Conservation (phyloP, 2,113 vertebrate genomes). For the Pachyramphus minor region DNA sequence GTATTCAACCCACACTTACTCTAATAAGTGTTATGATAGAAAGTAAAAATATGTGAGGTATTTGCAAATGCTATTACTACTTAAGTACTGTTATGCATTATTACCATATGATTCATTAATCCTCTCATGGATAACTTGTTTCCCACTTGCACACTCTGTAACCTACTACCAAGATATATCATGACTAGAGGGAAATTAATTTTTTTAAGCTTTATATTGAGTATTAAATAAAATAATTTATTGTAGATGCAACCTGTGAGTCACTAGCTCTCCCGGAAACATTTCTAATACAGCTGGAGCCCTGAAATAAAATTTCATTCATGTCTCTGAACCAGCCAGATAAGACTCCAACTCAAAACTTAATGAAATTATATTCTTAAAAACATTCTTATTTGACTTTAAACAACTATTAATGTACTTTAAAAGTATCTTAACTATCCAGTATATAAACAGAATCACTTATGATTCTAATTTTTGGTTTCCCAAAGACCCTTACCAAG, state of each 20-base stretch:
- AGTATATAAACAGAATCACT: neutral
- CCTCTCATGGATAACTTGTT: neutral
- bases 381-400: neutral
- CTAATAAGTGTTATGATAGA: neutral
- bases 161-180: neutral
- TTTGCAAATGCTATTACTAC: neutral
- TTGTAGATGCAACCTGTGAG: neutral
- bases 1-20: neutral
- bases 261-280: neutral
- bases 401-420: neutral
- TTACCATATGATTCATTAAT: constrained; percentile 3
- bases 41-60: neutral
- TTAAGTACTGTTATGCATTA: neutral
- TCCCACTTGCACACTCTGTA: neutral
- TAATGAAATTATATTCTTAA: neutral
- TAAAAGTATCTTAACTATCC: neutral
- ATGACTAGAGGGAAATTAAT: neutral
- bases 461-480: neutral
- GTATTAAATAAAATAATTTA: neutral
- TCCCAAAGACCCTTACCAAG: neutral
- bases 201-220: neutral
- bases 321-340: neutral
- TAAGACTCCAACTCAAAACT: neutral
- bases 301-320: neutral
- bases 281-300: neutral